A percentile compares a stretch with the other conserved stretches of the same genome.
phyloP scores from a whole-genome alignment of 2,888 invertebrate genomes.

The Noctuana brunneofusca region DNA sequence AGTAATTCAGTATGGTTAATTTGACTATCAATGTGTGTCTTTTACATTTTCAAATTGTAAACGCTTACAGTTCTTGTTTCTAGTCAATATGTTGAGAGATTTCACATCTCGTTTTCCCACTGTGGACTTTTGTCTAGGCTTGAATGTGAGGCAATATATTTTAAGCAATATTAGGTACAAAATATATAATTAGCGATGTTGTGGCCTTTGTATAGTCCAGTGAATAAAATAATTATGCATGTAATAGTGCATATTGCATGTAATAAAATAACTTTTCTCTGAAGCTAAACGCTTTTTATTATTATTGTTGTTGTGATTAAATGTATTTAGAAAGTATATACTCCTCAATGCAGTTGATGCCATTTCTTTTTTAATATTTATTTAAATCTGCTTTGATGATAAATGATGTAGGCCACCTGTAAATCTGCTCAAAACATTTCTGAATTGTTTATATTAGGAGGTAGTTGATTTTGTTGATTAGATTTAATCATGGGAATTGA shows the following conservation, averaged over 20 bases:
- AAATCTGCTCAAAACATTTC: neutral
- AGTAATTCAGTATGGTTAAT: slow-evolving; percentile 10
- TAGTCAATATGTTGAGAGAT: slow-evolving; percentile 47
- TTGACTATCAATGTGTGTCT: slow-evolving; percentile 8
- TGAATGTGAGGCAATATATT: slow-evolving; percentile 44
- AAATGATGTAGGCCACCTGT: slow-evolving; percentile 1
- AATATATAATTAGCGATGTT: slow-evolving; percentile 43
- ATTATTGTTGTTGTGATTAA: slow-evolving; percentile 9
- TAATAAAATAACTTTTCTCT: slow-evolving; percentile 6
- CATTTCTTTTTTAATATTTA: neutral
- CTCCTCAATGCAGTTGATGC: neutral
- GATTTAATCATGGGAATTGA: slow-evolving; percentile 6
- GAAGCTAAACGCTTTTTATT: slow-evolving; percentile 13
- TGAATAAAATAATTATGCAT: slow-evolving; percentile 47
- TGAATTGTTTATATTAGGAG: neutral
- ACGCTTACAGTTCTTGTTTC: slow-evolving; percentile 41
- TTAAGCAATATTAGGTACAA: slow-evolving; percentile 54
- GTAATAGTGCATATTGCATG: slow-evolving; percentile 7
- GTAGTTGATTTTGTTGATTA: neutral
- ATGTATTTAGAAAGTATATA: neutral
- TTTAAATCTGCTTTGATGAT: neutral
- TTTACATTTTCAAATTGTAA: slow-evolving; percentile 17
- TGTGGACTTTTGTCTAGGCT: slow-evolving; percentile 31
- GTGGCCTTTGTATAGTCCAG: slow-evolving; percentile 54
- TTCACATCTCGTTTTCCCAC: slow-evolving; percentile 33